A percentile compares a stretch with the other conserved stretches of the same genome.
Conservation (phyloP, 2,113 vertebrate genomes). For the Emberiza fucata region DNA sequence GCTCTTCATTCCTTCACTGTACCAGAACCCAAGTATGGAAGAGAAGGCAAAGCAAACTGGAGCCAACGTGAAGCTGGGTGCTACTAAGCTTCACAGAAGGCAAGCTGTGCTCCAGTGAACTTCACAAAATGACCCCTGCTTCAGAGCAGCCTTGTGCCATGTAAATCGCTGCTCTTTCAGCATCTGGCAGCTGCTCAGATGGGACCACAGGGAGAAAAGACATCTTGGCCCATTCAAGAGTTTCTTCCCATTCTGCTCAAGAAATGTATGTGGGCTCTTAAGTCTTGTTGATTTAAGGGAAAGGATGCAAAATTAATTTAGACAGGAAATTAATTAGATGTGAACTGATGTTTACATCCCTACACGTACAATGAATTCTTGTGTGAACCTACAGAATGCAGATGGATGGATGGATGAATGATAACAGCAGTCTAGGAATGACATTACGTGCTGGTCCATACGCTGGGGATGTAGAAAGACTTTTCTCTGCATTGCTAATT, state of each 20-base stretch:
- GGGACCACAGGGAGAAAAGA: background rate
- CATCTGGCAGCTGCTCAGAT: background rate
- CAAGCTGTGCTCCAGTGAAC: background rate
- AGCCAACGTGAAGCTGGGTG: background rate
- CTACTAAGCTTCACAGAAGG: background rate
- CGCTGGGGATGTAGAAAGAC: conserved; percentile 32
- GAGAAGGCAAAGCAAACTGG: background rate
- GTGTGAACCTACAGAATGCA: conserved; percentile 9
- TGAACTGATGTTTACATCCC: conserved; percentile 29
- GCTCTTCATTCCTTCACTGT: background rate
- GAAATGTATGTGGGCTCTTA: background rate
- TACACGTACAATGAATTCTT: background rate
- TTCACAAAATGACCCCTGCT: background rate
- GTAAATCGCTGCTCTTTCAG: background rate
- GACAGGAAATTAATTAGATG: conserved; percentile 41
- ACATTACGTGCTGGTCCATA: conserved; percentile 36
- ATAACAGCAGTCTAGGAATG: conserved; percentile 35
- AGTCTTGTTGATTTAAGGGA: conserved; percentile 11
- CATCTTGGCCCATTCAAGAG: background rate
- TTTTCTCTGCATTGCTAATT: conserved; percentile 54
- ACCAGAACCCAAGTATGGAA: background rate
- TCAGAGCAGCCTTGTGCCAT: background rate
- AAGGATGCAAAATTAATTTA: conserved; percentile 53
- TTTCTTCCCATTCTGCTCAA: background rate
- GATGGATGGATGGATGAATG: background rate